Base-by-base conservation (phyloP, 1,140 invertebrate species). In the Megalopta genalis region DNA sequence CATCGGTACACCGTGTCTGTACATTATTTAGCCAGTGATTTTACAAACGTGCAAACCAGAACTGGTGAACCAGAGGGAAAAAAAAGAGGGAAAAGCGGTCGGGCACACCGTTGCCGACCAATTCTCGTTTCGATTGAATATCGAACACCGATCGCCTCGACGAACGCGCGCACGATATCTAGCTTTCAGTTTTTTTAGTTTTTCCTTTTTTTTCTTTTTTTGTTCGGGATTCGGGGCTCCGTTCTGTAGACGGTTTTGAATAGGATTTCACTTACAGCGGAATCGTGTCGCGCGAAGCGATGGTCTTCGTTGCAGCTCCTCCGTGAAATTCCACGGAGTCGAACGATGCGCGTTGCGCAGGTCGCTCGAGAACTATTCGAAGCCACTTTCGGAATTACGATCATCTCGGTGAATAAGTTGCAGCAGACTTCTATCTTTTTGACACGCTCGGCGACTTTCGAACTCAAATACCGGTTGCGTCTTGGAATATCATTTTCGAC, bases 21-120 rank as follows among this genome's bases (percentile, higher is more conserved):
- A 69, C 78, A 81, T 84, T 73, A 79, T 84, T 85, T 84, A 60
- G 66, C 63, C 49, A 60, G 74, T 76, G 84, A 86, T 86, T 86
- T 85, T 82, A 78, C 84, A 62, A 85, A 77, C 83, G 68, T 60
- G 74, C 77, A 85, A 84, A 69, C 82, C 70, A 63, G 72, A 84
- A 78, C 81, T 39, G 64, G 12, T 66, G 64, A 25, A 66, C 42
- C 64, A 21, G 21, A 46, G 18, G 16, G 14, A 39, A 39, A 23
- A 49, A 27, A 37, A 14, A 8, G 32, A 21, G n/a, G 62, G 54
- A 37, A 78, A 71, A 72, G 37, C 37, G 16, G 14, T 14, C 39
- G 16, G 14, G 37, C 9, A 8, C n/a, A 52, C 23, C 73, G 59
- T 42, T 59, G 69, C 64, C 75, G 64, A 78, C 63, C 75, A 59